Base-by-base conservation (phyloP, 2,888 invertebrate genomes). In the Polietes domitor region DNA sequence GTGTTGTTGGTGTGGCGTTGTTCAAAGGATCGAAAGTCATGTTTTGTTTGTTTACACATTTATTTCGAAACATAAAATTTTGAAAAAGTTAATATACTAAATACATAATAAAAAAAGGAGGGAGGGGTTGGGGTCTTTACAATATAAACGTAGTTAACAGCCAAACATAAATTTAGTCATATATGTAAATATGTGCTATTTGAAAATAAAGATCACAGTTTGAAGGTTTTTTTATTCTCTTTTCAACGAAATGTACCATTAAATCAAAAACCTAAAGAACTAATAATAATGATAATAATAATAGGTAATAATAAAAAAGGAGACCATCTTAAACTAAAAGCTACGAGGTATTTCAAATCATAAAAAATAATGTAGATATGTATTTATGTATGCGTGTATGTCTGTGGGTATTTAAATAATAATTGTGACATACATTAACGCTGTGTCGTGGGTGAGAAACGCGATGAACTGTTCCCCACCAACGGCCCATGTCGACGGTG, bases 201-300 rank as follows among this genome's bases (percentile, higher is more conserved):
- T 86, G 86, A 85, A 85, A 86, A 85, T 87, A 87, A 89, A 90
- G 90, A 91, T 91, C 91, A 91, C 91, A 91, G 91, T 90, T 91
- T 89, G 89, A 87, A 82, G 82, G 61, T n/a, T 78, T 71, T 77
- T 81, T 84, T 81, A 68, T 68, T 68, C 81, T 75, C 68, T 55
- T 84, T 78, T 65, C 78, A 84, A 82, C 61, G 73, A 84, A 84
- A 82, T 76, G 43, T 72, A 81, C 55, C 63, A 78, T 75, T 55
- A 80, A 80, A 77, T 81, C 63, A 84, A 55, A 75, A 84, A 78
- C 72, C 83, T 83, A 83, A 81, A 83, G 83, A 83, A 83, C 83
- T 83, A 83, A 83, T 83, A 83, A 68, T 43, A 21, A 68, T 68
- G 12, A 68, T 37, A 68, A 41, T 32, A 12, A 17, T 32, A 19